Conservation (phyloP, 2,888 invertebrate species). For the Dicycla oo region DNA sequence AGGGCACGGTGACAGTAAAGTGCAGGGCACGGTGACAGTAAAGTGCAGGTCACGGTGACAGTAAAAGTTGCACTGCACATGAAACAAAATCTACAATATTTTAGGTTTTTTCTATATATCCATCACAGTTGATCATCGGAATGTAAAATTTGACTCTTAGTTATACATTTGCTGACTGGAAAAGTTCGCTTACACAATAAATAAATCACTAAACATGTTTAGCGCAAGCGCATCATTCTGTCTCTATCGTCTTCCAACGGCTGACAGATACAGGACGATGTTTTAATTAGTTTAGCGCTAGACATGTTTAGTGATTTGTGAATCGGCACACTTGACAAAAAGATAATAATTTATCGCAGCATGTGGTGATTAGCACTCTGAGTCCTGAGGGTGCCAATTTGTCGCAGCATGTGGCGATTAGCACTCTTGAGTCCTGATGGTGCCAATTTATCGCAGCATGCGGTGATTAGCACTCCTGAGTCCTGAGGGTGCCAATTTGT, state of each 20-base stretch:
- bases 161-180: background rate
- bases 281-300: too few relatives aligned
- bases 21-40: constrained; percentile 1
- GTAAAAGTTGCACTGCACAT: background rate
- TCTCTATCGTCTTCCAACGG: background rate
- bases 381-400: background rate
- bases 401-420: background rate
- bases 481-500: background rate
- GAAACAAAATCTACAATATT: background rate
- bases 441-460: background rate
- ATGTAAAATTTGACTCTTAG: background rate
- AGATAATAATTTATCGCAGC: too few relatives aligned
- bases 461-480: background rate
- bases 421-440: background rate
- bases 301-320: background rate
- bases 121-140: background rate
- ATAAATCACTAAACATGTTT: background rate
- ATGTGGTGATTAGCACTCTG: background rate
- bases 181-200: background rate
- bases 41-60: constrained; percentile 1
- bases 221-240: background rate
- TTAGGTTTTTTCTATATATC: background rate
- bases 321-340: background rate
- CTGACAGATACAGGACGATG: background rate
- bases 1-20: constrained; percentile 2